Evolutionary conservation across 2,113 vertebrate species (phyloP), one percentile per base, ranked within the genome.

Genomic region (Pao palembangensis): DNA sequence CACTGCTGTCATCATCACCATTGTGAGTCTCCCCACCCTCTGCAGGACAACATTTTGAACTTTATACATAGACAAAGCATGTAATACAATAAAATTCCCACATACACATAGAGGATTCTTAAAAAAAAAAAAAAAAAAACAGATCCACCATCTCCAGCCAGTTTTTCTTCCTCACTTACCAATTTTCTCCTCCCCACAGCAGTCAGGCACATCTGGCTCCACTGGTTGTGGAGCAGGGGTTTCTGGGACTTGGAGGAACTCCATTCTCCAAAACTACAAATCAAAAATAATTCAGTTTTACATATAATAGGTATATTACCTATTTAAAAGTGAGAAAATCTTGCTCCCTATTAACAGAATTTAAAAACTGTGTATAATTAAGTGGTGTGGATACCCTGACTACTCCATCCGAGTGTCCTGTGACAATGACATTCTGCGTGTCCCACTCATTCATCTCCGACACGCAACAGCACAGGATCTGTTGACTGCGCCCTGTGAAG

Each of bases 381-480:
- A 47, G 15, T 6, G 44, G 14, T 21, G 0, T 0, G 17, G 49
- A 87, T 87, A 98, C 97, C 87, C 97, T 92, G 60, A 99, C 97
- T 0, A 99, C 95, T 0, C 97, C 97, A 0, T 99, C 96, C 0
- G 97, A 99, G 86, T 99, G 97, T 13, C 97, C 97, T 0, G 97
- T 99, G 20, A 99, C 93, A 1, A 98, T 95, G 81, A 99, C 97
- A 0, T 99, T 99, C 91, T 99, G 97, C 0, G 94, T 98, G 84
- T 99, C 96, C 97, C 97, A 99, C 62, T 99, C 97, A 0, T 97
- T 98, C 96, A 98, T 99, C 89, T 99, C 97, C 0, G 96, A 99
- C 74, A 99, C 90, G 56, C 96, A 97, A 84, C 96, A 98, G 85
- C 96, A 99, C 61, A 94, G 70, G 23, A 99, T 99, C 59, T 96